Percentiles rank a stretch among this genome's conserved stretches.
Evolutionary conservation across 2,888 invertebrate genomes (phyloP).

Genomic region (Nomada goodeniana): DNA sequence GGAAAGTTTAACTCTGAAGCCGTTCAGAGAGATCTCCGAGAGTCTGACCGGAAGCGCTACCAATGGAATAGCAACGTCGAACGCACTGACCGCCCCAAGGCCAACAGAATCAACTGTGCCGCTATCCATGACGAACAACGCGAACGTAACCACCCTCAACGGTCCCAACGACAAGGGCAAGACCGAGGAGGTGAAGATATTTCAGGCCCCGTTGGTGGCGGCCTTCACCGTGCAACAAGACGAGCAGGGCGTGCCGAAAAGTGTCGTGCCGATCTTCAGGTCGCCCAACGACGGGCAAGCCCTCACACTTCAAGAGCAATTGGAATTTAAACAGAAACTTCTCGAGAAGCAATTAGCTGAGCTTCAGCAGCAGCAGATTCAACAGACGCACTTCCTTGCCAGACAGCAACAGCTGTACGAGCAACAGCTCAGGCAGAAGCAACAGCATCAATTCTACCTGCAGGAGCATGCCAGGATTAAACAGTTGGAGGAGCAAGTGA

Average conservation of each 20-base stretch:
- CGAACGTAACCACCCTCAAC: conserved; percentile 81
- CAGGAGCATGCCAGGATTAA: conserved; percentile 78
- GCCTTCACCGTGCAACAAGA: conserved; percentile 95
- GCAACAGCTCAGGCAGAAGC: conserved; percentile 84
- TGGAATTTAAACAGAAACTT: conserved; percentile 89
- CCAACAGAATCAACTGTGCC: conserved; percentile 74
- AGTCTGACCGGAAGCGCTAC: conserved; percentile 77
- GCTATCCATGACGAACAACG: conserved; percentile 37
- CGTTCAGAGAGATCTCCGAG: conserved; percentile 67
- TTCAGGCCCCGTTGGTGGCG: conserved; percentile 92
- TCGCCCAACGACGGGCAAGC: conserved; percentile 82
- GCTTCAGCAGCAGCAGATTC: conserved; percentile 88
- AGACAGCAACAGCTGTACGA: conserved; percentile 88
- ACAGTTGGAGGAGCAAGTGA: conserved; percentile 75
- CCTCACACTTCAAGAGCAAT: conserved; percentile 82
- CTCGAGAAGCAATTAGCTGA: conserved; percentile 89
- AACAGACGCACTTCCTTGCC: conserved; percentile 89
- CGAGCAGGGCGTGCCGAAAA: conserved; percentile 91
- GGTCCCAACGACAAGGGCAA: conserved; percentile 81
- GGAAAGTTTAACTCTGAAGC: conserved; percentile 68
- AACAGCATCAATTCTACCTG: conserved; percentile 77
- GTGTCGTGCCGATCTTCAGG: conserved; percentile 90
- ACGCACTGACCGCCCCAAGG: conserved; percentile 74
- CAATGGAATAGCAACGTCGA: conserved; percentile 75
- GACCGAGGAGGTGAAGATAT: conserved; percentile 90